These are phyloP conservation scores for Amblyopsis hoosieri DNA, from an alignment of 2,797 vertebrate genomes.

Conservation along the genomic window DNA sequence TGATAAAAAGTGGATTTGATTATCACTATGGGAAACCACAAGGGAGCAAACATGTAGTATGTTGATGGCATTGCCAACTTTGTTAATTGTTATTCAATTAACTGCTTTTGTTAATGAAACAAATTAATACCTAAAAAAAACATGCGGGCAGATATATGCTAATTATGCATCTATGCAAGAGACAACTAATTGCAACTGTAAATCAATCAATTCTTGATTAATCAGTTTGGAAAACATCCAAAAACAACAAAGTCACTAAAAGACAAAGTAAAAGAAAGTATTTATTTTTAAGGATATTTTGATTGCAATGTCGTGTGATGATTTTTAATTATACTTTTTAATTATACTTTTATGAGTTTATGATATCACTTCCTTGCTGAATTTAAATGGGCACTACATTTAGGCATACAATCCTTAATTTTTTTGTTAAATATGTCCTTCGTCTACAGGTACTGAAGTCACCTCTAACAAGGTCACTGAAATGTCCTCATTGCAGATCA, in stretches of 20 bases:
- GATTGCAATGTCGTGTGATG: constrained; percentile 73
- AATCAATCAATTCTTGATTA: constrained; percentile 78
- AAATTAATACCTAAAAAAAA: constrained; percentile 81
- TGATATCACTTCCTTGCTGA: constrained; percentile 73
- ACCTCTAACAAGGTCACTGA: constrained; percentile 69
- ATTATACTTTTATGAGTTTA: constrained; percentile 75
- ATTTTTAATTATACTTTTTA: constrained; percentile 75
- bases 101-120: constrained; percentile 81
- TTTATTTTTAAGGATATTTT: constrained; percentile 64
- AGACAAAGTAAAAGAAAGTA: no score
- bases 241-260: constrained; percentile 80
- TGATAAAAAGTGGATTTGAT: constrained; percentile 79
- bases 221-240: constrained; percentile 76
- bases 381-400: constrained; percentile 66
- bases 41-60: constrained; percentile 66
- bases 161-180: constrained; percentile 79
- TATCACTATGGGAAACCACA: constrained; percentile 77
- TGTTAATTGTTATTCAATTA: constrained; percentile 83
- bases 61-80: constrained; percentile 72
- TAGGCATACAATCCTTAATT: constrained; percentile 68
- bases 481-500: constrained; percentile 53
- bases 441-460: constrained; percentile 57
- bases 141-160: constrained; percentile 70
- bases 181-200: constrained; percentile 79
- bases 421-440: constrained; percentile 60